These are phyloP conservation scores for Cuculus canorus DNA, from an alignment of 2,797 vertebrate genomes.

Conservation along the genomic window DNA sequence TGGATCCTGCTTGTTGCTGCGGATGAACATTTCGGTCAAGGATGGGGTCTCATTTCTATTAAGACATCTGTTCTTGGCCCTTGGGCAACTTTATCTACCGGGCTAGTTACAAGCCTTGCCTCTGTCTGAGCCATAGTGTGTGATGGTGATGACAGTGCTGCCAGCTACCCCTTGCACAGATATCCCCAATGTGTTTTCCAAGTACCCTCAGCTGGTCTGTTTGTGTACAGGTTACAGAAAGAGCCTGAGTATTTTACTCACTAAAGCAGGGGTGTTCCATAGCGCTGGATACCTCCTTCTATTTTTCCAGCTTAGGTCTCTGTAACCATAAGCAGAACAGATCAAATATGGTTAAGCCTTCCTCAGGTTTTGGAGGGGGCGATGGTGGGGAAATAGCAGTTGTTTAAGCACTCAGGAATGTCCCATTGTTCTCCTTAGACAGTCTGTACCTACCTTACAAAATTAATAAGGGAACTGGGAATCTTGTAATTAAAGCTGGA, in stretches of 20 bases:
- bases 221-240: constrained; percentile 34
- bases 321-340: background rate
- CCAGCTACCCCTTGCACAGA: background rate
- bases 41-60: background rate
- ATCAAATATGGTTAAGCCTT: constrained; percentile 1
- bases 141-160: background rate
- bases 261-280: background rate
- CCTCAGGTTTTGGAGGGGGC: background rate
- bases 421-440: constrained; percentile 12
- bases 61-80: background rate
- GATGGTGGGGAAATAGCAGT: background rate
- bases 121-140: background rate
- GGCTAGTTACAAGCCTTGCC: background rate
- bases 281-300: background rate
- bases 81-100: background rate
- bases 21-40: background rate
- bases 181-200: background rate
- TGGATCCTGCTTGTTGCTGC: background rate
- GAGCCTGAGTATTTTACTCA: constrained; percentile 22
- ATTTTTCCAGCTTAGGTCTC: constrained; percentile 54
- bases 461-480: background rate
- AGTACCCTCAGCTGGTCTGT: background rate
- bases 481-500: constrained; percentile 17
- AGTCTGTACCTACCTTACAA: constrained; percentile 11
- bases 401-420: constrained; percentile 46